Base-by-base conservation (phyloP, 2,888 invertebrate species). In the Agonopterix alstromeriana region DNA sequence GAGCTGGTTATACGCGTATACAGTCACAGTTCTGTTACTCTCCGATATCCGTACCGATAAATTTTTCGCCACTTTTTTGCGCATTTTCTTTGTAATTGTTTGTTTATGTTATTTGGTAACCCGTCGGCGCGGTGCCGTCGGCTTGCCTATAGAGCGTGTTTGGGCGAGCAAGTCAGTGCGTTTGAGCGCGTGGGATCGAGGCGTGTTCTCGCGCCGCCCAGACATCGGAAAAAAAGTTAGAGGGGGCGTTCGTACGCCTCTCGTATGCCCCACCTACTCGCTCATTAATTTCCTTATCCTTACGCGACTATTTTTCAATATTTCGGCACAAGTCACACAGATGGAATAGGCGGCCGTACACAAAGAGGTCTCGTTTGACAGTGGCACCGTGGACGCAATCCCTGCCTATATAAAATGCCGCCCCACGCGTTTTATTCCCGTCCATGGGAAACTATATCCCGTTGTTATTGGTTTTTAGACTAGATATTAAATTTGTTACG, bases 131-230 rank as follows among this genome's bases (percentile, higher is more conserved):
- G 77, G 56, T 63, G 73, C 82, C 82, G 83, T 73, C 80, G 82
- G 79, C 65, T 73, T 65, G 71, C 75, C 71, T 75, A 68, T 67
- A 70, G 63, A 70, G 68, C 74, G 70, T 68, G 70, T 74, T 77
- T 68, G 70, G 65, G 62, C 63, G 72, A 67, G 65, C 70, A 67
- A 66, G 74, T 42, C 65, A 70, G 75, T 75, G 79, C 79, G 84
- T 79, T 76, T 76, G 72, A 66, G 67, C 73, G 82, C 83, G 84
- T 81, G 78, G 82, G 82, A 56, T 79, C 69, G 65, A 85, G 83
- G 83, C 85, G 84, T 81, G 77, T 74, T 73, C 67, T 71, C 61
- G 82, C 78, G 70, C 83, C 85, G 83, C 86, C 86, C 85, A 85
- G 81, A 78, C 77, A 72, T 61, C 68, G 75, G 73, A 76, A 82